A percentile compares a stretch with the other conserved stretches of the same genome.
These are phyloP conservation scores for Pluvialis apricaria DNA, from an alignment of 2,113 vertebrate species.

Conservation along the genomic window DNA sequence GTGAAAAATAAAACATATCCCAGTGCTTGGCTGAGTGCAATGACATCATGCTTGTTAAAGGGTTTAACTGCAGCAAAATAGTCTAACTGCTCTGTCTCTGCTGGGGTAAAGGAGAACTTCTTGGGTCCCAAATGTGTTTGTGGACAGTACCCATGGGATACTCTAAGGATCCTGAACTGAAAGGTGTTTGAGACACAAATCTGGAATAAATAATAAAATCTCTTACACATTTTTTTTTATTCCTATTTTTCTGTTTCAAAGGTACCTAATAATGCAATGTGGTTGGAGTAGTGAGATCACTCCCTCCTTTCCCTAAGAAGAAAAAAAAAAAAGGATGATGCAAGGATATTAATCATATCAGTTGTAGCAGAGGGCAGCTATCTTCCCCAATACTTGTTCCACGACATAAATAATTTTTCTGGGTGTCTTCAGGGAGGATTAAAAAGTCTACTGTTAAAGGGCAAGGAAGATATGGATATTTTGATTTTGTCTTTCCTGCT, in stretches of 20 bases:
- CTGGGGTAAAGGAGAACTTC: not conserved
- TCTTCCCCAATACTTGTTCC: not conserved
- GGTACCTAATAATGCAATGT: not conserved
- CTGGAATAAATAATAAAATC: not conserved
- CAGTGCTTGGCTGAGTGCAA: not conserved
- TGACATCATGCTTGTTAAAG: not conserved
- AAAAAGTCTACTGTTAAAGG: conserved; percentile 30
- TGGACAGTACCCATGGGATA: not conserved
- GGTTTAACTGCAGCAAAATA: not conserved
- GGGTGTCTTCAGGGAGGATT: conserved; percentile 20
- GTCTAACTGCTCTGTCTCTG: not conserved
- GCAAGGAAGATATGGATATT: conserved; percentile 14
- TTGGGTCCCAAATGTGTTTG: not conserved
- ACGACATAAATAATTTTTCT: not conserved
- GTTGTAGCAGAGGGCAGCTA: conserved; percentile 33
- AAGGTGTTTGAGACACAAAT: not conserved
- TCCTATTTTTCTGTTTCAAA: conserved; percentile 4
- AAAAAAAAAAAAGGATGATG: not conserved
- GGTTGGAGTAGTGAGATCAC: not conserved
- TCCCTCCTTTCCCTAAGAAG: not conserved
- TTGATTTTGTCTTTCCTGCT: conserved; percentile 38
- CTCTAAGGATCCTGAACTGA: not conserved
- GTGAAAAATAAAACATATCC: not conserved
- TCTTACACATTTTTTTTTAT: not conserved
- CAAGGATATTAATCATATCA: conserved; percentile 25